Conservation (phyloP, 2,113 vertebrate species). For the Notarius quadriscutis region DNA sequence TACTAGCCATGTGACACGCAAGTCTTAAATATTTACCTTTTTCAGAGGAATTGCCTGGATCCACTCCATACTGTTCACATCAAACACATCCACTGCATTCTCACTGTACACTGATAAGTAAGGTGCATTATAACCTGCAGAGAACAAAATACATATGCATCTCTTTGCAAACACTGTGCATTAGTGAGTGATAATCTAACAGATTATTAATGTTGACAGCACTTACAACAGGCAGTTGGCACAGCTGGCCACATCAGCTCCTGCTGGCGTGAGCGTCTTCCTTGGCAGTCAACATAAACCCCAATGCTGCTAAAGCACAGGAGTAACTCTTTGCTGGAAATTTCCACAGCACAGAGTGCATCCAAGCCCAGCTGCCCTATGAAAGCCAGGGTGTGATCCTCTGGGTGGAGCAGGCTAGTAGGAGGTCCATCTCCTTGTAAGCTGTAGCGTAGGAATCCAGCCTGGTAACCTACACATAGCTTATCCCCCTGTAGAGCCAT, state of each 20-base stretch:
- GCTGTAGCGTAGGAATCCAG: slow-evolving; percentile 59
- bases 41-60: slow-evolving; percentile 97
- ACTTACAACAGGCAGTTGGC: slow-evolving; percentile 92
- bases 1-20: not conserved
- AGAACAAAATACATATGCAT: not conserved
- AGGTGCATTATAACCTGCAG: slow-evolving; percentile 93
- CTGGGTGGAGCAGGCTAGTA: slow-evolving; percentile 84
- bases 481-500: slow-evolving; percentile 93
- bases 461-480: slow-evolving; percentile 89
- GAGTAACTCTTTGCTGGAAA: slow-evolving; percentile 95
- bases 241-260: slow-evolving; percentile 95
- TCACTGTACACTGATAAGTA: slow-evolving; percentile 98
- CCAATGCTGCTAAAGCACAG: slow-evolving; percentile 97
- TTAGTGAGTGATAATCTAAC: not conserved
- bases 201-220: not conserved
- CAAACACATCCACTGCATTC: slow-evolving; percentile 93
- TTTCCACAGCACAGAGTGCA: slow-evolving; percentile 92
- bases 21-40: slow-evolving; percentile 75
- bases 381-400: slow-evolving; percentile 94
- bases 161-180: not conserved
- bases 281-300: slow-evolving; percentile 95
- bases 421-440: slow-evolving; percentile 82
- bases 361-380: slow-evolving; percentile 87
- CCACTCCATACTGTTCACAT: slow-evolving; percentile 99
- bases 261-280: slow-evolving; percentile 93